Base-by-base conservation (phyloP, 2,888 invertebrate species). In the Hypolimnas misippus region DNA sequence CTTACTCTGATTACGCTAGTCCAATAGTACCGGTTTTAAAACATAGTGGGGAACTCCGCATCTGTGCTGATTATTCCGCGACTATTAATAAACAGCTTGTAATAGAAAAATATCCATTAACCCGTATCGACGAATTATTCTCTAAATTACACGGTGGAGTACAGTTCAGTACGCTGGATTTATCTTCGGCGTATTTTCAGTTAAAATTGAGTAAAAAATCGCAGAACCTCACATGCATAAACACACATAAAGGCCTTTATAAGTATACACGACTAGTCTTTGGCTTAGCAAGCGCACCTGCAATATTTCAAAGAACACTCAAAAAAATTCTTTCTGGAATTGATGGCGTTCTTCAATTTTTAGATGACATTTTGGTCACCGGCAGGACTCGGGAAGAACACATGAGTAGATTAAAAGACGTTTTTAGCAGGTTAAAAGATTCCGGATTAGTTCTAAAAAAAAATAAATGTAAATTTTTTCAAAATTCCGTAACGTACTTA, bases 241-340 rank as follows among this genome's bases (percentile, higher is more conserved):
- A 66, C 38, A 63, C 66, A n/a, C 60, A 61, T 33, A 33, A 44
- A 5, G 73, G 72, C 0, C 25, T 73, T 5, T 70, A 64, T 52
- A 71, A 53, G 7, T 65, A 35, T 14, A 65, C 60, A 1, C 33
- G 60, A 8, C 10, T 54, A 38, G 62, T 62, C 1, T 65, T 63
- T 31, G 63, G 66, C 0, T 31, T 66, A n/a, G 12, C 66, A 0
- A 62, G 52, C 14, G 63, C 62, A 8, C 67, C 67, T 2, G 67
- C 65, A 1, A 65, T 65, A 14, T 69, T 67, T 25, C 69, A 67
- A 54, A 60, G 69, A 1, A 60, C 72, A 0, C 70, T 73, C 70
- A 71, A 73, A 49, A 55, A 65, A 0, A n/a, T 75, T 8, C 53
- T 74, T 0, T n/a, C 64, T 10, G 72, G 71, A 0, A 57, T 76